Evolutionary conservation across 2,113 vertebrate genomes (phyloP), one percentile per base, ranked within the genome.

Genomic region (Phyllopteryx taeniolatus): DNA sequence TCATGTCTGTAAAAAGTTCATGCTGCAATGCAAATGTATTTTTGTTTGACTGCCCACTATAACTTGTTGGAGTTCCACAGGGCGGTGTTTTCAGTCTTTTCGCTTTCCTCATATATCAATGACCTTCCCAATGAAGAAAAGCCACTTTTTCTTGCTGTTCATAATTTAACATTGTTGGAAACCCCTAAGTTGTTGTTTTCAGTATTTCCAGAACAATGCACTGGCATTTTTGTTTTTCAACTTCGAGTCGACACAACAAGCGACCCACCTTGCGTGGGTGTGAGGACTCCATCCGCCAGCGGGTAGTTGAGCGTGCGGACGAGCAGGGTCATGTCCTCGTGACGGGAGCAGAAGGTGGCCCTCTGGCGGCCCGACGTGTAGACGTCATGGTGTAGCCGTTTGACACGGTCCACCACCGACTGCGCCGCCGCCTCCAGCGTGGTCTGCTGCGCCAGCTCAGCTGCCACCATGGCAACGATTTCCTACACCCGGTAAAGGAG

Each of bases 271-370:
- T 96, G 95, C 0, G 95, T 94, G 0, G 95, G 95, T 0, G 94
- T 94, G 8, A 94, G 86, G 0, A 84, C 86, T 8, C 94, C 88
- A 74, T 97, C 96, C 72, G 93, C 93, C 78, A 96, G 82, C 0
- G 95, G 92, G 87, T 96, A 97, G 85, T 95, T 95, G 42, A 99
- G 94, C 72, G 95, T 95, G 85, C 97, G 94, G 76, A 99, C 94
- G 74, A 99, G 94, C 84, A 99, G 90, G 0, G 96, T 99, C 97
- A 99, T 98, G 91, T 99, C 98, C 84, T 99, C 98, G 0, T 99
- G 97, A n/a, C 92, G 88, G 0, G 93, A 91, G 78, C 96, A 97
- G 90, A 92, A 93, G 53, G 93, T 85, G 10, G 96, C 94, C n/a
- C 95, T 91, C 78, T 98, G 78, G 89, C 94, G 88, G 1, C 97